A percentile compares a stretch with the other conserved stretches of the same genome.
These are phyloP conservation scores for Sarcophaga carnaria DNA, from an alignment of 2,888 invertebrate species.

Conservation along the genomic window DNA sequence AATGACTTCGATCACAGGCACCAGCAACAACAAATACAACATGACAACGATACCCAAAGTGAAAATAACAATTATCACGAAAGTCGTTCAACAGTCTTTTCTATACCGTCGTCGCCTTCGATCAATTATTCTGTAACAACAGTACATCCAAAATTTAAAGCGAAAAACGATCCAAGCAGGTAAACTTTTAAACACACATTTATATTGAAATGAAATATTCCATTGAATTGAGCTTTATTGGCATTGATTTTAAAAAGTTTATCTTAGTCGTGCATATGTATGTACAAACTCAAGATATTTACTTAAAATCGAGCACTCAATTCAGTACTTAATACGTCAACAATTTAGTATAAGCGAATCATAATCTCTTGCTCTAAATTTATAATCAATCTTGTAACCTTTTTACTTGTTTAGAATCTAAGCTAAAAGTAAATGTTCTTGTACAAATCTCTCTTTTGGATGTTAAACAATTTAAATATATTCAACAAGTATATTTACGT, in stretches of 20 bases:
- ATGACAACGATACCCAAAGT: constrained; percentile 26
- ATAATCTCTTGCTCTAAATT: neutral
- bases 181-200: constrained; percentile 7
- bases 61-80: constrained; percentile 36
- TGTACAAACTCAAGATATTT: no score
- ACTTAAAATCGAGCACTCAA: no score
- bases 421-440: neutral
- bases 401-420: neutral
- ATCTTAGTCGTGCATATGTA: no score
- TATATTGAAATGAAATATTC: neutral
- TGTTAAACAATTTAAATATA: neutral
- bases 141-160: constrained; percentile 30
- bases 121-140: constrained; percentile 33
- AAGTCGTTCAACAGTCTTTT: constrained; percentile 70
- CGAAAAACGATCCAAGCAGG: constrained; percentile 30
- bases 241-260: no score
- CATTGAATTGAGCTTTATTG: neutral
- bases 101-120: constrained; percentile 58
- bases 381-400: neutral
- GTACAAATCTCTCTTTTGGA: neutral
- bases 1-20: constrained; percentile 24
- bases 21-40: constrained; percentile 31
- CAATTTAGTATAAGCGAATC: no score
- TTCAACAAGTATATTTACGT: neutral
- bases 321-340: no score